phyloP scores from a whole-genome alignment of 2,888 invertebrate species.

The Epicampocera succincta region DNA sequence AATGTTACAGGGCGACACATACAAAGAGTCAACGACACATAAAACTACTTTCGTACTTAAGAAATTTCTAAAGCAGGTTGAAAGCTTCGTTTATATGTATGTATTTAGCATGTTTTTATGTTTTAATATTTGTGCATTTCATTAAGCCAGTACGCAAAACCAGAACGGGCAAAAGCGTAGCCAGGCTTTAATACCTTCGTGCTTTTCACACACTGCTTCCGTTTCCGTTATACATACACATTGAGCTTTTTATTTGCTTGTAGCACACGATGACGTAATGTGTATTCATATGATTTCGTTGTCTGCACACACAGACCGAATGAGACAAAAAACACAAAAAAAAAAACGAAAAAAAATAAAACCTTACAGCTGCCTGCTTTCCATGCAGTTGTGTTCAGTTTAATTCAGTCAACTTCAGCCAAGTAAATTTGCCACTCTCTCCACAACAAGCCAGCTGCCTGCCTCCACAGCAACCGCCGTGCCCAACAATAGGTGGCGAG shows the following conservation, averaged over 20 bases:
- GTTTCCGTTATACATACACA: slow-evolving; percentile 49
- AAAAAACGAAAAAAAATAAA: no score
- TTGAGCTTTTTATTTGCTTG: slow-evolving; percentile 54
- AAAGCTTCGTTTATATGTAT: no score
- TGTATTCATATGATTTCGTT: slow-evolving; percentile 3
- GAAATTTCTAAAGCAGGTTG: no score
- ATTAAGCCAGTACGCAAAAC: neutral
- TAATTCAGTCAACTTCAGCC: slow-evolving; percentile 43
- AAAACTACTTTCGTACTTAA: no score
- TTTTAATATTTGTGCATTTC: neutral
- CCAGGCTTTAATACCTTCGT: slow-evolving; percentile 38
- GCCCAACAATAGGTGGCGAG: slow-evolving; percentile 9
- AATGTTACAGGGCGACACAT: no score
- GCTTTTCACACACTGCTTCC: slow-evolving; percentile 51
- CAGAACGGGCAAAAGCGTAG: slow-evolving; percentile 5
- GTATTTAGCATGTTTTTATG: no score
- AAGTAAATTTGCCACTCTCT: slow-evolving; percentile 35
- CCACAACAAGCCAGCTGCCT: slow-evolving; percentile 59
- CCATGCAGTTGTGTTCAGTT: no score
- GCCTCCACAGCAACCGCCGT: neutral
- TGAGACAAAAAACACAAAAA: no score
- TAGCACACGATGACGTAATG: slow-evolving; percentile 40
- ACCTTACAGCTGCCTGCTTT: neutral
- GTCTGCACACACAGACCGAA: slow-evolving; percentile 12
- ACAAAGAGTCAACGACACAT: no score